A percentile compares a stretch with the other conserved stretches of the same genome.
phyloP scores from a whole-genome alignment of 2,113 vertebrate genomes.

The Paramormyrops kingsleyae region DNA sequence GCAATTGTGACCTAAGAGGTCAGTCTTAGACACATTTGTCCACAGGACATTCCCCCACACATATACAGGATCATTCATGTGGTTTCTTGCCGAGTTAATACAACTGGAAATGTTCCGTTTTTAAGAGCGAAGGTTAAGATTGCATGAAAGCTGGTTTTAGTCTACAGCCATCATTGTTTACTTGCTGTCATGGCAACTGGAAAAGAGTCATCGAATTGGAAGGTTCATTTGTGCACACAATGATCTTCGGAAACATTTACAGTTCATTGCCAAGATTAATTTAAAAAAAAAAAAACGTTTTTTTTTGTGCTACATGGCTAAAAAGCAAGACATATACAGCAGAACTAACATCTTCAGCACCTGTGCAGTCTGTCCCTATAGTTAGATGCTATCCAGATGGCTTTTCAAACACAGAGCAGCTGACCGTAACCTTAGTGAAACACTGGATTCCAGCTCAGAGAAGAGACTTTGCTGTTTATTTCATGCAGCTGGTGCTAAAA shows the following conservation, averaged over 20 bases:
- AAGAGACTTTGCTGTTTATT: neutral
- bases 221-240: neutral
- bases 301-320: neutral
- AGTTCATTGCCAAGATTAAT: neutral
- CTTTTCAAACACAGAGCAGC: neutral
- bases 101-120: neutral
- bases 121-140: neutral
- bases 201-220: neutral
- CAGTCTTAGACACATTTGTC: neutral
- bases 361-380: neutral
- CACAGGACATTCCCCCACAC: neutral
- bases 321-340: neutral
- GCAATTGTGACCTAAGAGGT: neutral
- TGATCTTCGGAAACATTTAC: neutral
- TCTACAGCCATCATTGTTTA: neutral
- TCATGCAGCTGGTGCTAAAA: neutral
- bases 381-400: neutral
- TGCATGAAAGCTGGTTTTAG: neutral
- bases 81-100: neutral
- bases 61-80: neutral
- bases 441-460: neutral
- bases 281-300: neutral
- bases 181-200: neutral
- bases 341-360: neutral
- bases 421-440: neutral